phyloP scores from a whole-genome alignment of 1,140 invertebrate genomes.

The Vanessa tameamea region DNA sequence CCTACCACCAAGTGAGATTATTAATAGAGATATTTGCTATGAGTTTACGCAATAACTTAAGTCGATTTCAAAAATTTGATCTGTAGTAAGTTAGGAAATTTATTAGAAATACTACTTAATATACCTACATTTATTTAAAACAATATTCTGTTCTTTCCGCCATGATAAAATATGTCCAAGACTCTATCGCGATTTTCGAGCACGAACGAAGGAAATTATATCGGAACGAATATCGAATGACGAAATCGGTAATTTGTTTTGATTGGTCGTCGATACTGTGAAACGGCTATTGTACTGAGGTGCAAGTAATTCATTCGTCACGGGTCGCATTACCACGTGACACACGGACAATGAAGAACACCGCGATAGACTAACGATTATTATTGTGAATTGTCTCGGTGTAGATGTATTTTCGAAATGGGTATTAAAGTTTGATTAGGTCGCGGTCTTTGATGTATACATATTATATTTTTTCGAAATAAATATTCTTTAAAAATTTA shows the following conservation, averaged over 20 bases:
- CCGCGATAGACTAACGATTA: constrained; percentile 22
- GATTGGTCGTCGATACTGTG: constrained; percentile 69
- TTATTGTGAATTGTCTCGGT: constrained; percentile 15
- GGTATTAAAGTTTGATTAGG: background rate
- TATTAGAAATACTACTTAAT: no score
- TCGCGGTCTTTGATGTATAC: background rate
- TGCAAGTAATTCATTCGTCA: constrained; percentile 68
- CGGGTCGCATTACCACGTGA: constrained; percentile 53
- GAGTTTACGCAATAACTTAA: no score
- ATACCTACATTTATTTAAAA: background rate
- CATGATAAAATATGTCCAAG: constrained; percentile 18
- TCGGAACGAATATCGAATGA: constrained; percentile 74
- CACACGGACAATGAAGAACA: constrained; percentile 35
- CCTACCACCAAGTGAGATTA: no score
- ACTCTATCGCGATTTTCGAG: constrained; percentile 29
- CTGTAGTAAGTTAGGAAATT: no score
- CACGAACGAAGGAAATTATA: constrained; percentile 67
- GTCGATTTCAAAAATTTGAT: no score
- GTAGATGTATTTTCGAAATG: background rate
- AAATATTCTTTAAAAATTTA: no score
- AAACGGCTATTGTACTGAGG: constrained; percentile 62
- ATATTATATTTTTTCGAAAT: background rate
- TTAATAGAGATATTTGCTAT: no score
- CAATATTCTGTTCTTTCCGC: background rate
- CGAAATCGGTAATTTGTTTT: constrained; percentile 73